Evolutionary conservation across 2,797 vertebrate genomes (phyloP), one percentile per base, ranked within the genome.

Genomic region (Platyrinchus mystaceus): DNA sequence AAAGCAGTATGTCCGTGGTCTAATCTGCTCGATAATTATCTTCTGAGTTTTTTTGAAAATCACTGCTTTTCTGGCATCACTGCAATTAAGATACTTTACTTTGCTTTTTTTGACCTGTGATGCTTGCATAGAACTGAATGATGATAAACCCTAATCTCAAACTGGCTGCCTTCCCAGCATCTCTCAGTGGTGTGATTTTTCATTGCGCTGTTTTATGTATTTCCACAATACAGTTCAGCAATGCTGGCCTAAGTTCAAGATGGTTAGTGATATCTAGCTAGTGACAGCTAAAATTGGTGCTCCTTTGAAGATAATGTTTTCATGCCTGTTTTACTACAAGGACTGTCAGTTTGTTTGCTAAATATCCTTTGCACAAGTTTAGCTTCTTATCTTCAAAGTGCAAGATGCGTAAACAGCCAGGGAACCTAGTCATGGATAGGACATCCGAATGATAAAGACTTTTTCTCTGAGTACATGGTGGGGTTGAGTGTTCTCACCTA

Each of bases 141-240:
- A 32, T 86, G 89, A 92, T 89, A 92, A 94, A 68, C 79, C 22
- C 69, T 85, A n/a, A 60, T 70, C 69, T 93, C 39, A 30, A 47
- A 22, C 60, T 90, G 78, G 47, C 86, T 87, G 80, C 56, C 30
- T 89, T 89, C 90, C 89, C 73, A 46, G 66, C 63, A 68, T 70
- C 60, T 85, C 50, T 63, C 56, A 49, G 32, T 59, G 39, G 24
- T n/a, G 11, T 26, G 32, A 79, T 84, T 89, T 78, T 86, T 73
- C 32, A 46, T 84, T 60, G 32, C 62, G 67, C 43, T 11, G 9
- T 79, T 58, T 69, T 46, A 26, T 4, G 3, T 71, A 32, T 87
- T 92, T 78, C 68, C 71, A 55, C 53, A 32, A 3, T 36, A 20
- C 55, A 70, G 26, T 70, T 79, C 64, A 63, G 62, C 3, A 2